Conservation (phyloP, 2,113 vertebrate species). For the Clinocottus analis region DNA sequence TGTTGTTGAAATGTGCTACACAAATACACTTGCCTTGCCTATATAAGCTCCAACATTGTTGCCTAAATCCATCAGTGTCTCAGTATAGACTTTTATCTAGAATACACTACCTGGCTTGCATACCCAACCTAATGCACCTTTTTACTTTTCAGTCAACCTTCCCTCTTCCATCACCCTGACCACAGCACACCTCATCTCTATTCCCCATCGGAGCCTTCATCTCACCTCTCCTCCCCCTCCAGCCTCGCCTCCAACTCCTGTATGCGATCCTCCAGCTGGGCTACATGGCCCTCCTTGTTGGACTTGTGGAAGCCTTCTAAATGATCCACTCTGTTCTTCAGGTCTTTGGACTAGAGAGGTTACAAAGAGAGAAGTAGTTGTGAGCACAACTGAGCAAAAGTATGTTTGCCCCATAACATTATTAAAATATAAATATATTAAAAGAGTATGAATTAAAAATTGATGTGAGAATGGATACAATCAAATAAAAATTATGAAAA, state of each 20-base stretch:
- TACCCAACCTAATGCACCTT: background rate
- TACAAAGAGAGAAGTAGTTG: background rate
- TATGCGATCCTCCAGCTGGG: slow-evolving; percentile 91
- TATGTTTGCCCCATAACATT: background rate
- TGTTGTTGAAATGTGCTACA: too few relatives aligned
- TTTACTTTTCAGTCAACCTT: background rate
- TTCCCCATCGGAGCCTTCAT: background rate
- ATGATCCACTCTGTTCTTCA: slow-evolving; percentile 91
- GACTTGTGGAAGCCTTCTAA: slow-evolving; percentile 92
- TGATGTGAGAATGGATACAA: slow-evolving; percentile 32
- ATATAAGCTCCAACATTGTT: background rate
- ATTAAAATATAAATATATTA: background rate
- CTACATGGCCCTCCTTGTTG: slow-evolving; percentile 92
- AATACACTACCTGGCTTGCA: background rate
- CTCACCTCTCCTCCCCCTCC: slow-evolving; percentile 93
- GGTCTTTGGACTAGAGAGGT: slow-evolving; percentile 89
- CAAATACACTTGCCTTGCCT: too few relatives aligned
- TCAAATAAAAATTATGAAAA: slow-evolving; percentile 44
- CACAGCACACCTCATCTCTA: background rate
- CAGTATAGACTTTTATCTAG: slow-evolving; percentile 6
- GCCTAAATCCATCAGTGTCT: slow-evolving; percentile 9
- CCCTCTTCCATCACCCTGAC: slow-evolving; percentile 16
- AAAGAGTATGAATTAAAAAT: background rate
- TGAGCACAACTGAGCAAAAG: background rate
- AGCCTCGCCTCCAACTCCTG: slow-evolving; percentile 93